Evolutionary conservation across 2,113 vertebrate genomes (phyloP), one percentile per base, ranked within the genome.

Genomic region (Coreoperca whiteheadi): DNA sequence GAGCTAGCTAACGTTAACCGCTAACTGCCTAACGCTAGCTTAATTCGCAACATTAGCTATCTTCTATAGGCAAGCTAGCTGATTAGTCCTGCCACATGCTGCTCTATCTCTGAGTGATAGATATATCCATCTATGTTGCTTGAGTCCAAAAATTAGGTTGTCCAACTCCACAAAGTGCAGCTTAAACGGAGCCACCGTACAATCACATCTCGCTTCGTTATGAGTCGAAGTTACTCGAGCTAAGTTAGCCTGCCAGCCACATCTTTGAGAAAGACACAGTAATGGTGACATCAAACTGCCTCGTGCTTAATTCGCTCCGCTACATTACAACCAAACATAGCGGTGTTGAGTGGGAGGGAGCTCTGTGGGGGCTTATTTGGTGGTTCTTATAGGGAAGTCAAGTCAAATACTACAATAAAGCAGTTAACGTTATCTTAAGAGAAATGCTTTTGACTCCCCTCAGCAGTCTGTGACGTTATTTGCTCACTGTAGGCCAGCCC

Each of bases 11-110:
- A 51, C 28, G 51, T 60, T 56, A 71, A 30, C 7, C 57, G 30
- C 23, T 70, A 57, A 12, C 82, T 61, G 20, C 16, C 1, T n/a
- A 11, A 46, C 41, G 82, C 54, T 67, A 74, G 67, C 41, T 74
- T 70, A 37, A 20, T 41, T 66, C 20, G 57, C 37, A n/a, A 23
- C 48, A 50, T 34, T 64, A 12, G 69, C 32, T 77, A 57, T 60
- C 67, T 23, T 41, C 23, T 32, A 8, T 18, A n/a, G 16, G 32
- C 39, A 11, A 32, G 48, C 34, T 56, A 18, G 21, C 65, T 32
- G 1, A 1, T 18, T 28, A 67, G 61, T 6, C 9, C 4, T 23
- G 21, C 51, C 53, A 53, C 68, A 63, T 25, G 46, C 46, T 15
- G 25, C 56, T 39, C 28, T 80, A 5, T 1, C 6, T 14, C 7